These are phyloP conservation scores for Apoda limacodes DNA, from an alignment of 2,888 invertebrate species.

Conservation along the genomic window DNA sequence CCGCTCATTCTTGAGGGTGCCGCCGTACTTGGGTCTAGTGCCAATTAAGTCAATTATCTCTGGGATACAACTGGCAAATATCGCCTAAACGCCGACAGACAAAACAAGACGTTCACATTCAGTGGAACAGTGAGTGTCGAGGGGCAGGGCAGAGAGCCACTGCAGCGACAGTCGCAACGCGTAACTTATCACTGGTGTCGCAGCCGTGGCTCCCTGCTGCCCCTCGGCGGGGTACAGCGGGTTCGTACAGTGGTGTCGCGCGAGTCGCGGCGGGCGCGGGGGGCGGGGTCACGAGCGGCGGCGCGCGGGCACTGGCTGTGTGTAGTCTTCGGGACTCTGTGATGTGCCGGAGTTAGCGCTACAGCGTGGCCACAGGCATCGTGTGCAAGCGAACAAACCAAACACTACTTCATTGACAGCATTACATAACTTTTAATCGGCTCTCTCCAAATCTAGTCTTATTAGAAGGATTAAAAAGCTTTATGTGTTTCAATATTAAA, in stretches of 20 bases:
- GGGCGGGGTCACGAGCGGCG: slow-evolving; percentile 22
- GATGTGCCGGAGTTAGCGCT: slow-evolving; percentile 70
- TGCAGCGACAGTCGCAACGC: slow-evolving; percentile 23
- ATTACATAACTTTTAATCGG: slow-evolving; percentile 69
- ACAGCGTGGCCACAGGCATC: slow-evolving; percentile 72
- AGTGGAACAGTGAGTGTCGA: slow-evolving; percentile 42
- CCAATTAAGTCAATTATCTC: slow-evolving; percentile 99
- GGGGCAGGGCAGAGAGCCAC: slow-evolving; percentile 32
- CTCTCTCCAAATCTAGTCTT: slow-evolving; percentile 69
- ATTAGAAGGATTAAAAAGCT: slow-evolving; percentile 70
- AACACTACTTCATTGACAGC: slow-evolving; percentile 71
- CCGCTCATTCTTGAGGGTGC: slow-evolving; percentile 99
- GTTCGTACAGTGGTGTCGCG: slow-evolving; percentile 20
- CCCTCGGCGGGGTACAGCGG: slow-evolving; percentile 18
- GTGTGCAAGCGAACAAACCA: slow-evolving; percentile 72
- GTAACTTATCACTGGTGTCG: slow-evolving; percentile 18
- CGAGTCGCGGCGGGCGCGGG: slow-evolving; percentile 18
- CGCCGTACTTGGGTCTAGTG: slow-evolving; percentile 99
- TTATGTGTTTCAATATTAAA: slow-evolving; percentile 64
- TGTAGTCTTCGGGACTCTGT: slow-evolving; percentile 63
- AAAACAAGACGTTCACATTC: slow-evolving; percentile 72
- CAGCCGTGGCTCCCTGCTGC: slow-evolving; percentile 19
- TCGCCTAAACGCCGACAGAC: slow-evolving; percentile 87
- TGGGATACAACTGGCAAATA: slow-evolving; percentile 99
- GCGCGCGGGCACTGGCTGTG: slow-evolving; percentile 68